Base-by-base conservation (phyloP, 2,888 invertebrate genomes). In the Heliconius ismenius region DNA sequence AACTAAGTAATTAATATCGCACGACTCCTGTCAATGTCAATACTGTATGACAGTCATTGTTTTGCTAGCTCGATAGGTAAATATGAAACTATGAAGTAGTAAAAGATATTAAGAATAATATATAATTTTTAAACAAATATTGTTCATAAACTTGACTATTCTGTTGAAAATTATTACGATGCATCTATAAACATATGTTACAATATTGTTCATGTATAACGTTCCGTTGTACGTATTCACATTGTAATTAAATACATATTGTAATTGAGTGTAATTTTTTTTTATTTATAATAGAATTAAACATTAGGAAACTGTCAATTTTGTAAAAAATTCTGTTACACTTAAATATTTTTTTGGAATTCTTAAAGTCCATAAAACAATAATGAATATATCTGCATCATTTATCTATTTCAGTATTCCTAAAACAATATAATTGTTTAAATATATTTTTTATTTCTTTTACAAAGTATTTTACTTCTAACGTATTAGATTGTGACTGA, bases 11-110 rank as follows among this genome's bases (percentile, higher is more conserved):
- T 67, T 74, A 75, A 63, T 75, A 73, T 77, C 13, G 67, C 75
- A 75, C 64, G 72, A 75, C 49, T 68, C 15, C 49, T 77, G 77
- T 75, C 75, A 77, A 62, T 62, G 73, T 73, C 73, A 58, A 2
- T 54, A 70, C 28, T 70, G 15, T n/a, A 18, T 62, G 39, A 60
- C 73, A 62, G 32, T 69, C 7, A 32, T 18, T 49, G 39, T 39
- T 13, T 62, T 26, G 3, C 65, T 32, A 13, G 36, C 24, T 39
- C 39, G 10, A 65, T 36, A 15, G 10, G n/a, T 36, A n/a, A n/a
- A 2, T n/a, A 13, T n/a, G 36, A 65, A 58, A 58, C 11, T 11
- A 58, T 39, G n/a, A n/a, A n/a, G 11, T 11, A n/a, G 13, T n/a
- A 0, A 36, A 36, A 65, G 21, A 2, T 0, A 21, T 65, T 1